Base-by-base conservation (phyloP, 2,797 vertebrate species). In the Dipus sagitta region DNA sequence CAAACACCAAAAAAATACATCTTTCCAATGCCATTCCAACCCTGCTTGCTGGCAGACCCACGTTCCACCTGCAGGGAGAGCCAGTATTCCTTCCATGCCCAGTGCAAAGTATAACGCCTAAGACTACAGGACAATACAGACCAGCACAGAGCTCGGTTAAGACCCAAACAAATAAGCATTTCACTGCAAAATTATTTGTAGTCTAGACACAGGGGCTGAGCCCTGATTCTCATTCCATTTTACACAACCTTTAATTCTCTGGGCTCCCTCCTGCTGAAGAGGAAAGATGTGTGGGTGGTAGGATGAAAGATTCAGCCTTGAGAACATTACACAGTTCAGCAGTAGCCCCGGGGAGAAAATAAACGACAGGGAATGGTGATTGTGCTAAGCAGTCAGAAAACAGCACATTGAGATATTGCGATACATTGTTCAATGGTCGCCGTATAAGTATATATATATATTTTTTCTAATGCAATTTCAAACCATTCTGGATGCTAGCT, bases 261-360 rank as follows among this genome's bases (percentile, higher is more conserved):
- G 67, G 90, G 34, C 89, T 94, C 78, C 32, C 38, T 82, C 60
- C 88, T 84, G 47, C 42, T 74, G 68, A 86, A 65, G 70, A 90
- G 24, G 23, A 64, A 84, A 68, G 74, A 32, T 30, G 34, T 0
- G 70, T 84, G 62, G 95, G 93, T 26, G 47, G 88, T 6, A 26
- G 30, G 75, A 93, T 60, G 78, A 94, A 89, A 78, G 93, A 91
- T 38, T 82, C 86, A 90, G 81, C 64, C n/a, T 70, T 67, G 34
- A 20, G 34, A 83, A 42, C 28, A 74, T 70, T 77, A 67, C 24
- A 79, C 2, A 86, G 38, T 62, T 94, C 71, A 79, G 90, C 60
- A 65, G 88, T 64, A n/a, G 85, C 20, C 23, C 23, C 54, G 42
- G 93, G 68, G 20, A 85, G 83, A 96, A 95, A 90, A 88, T 20